phyloP scores from a whole-genome alignment of 64 coral and sea anemone genomes.

The Orbicella faveolata region DNA sequence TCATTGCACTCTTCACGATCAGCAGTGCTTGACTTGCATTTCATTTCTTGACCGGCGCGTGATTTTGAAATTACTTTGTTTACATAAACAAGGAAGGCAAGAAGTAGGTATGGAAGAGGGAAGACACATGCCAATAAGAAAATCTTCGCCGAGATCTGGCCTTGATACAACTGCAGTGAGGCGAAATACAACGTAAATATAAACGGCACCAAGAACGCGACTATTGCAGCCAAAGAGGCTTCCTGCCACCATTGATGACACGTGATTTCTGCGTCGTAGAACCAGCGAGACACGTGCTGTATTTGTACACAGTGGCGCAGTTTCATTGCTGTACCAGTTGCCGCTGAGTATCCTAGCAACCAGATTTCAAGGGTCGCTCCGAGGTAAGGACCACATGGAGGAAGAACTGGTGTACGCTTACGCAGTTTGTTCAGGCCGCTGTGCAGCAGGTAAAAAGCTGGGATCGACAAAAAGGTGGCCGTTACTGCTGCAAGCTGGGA shows the following conservation, averaged over 20 bases:
- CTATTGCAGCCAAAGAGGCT: neutral
- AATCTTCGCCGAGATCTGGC: slow-evolving; percentile 23
- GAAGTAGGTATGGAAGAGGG: slow-evolving; percentile 21
- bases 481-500: neutral
- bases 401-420: neutral
- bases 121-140: slow-evolving; percentile 12
- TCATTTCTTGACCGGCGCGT: neutral
- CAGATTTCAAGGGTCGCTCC: slow-evolving; percentile 45
- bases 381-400: slow-evolving; percentile 38
- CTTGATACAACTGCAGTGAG: neutral
- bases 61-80: neutral
- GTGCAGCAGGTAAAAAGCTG: slow-evolving; percentile 23
- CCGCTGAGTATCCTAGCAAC: slow-evolving; percentile 49
- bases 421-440: slow-evolving; percentile 8
- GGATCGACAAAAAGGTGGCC: neutral
- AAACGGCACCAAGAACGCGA: slow-evolving; percentile 25
- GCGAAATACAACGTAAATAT: slow-evolving; percentile 3
- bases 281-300: neutral
- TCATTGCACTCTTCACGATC: neutral
- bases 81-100: neutral
- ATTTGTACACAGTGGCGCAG: slow-evolving; percentile 37
- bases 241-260: slow-evolving; percentile 63
- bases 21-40: neutral
- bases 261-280: slow-evolving; percentile 15
- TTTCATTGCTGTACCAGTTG: neutral